phyloP scores from a whole-genome alignment of 1,140 invertebrate species.

The Drosophila sproati region DNA sequence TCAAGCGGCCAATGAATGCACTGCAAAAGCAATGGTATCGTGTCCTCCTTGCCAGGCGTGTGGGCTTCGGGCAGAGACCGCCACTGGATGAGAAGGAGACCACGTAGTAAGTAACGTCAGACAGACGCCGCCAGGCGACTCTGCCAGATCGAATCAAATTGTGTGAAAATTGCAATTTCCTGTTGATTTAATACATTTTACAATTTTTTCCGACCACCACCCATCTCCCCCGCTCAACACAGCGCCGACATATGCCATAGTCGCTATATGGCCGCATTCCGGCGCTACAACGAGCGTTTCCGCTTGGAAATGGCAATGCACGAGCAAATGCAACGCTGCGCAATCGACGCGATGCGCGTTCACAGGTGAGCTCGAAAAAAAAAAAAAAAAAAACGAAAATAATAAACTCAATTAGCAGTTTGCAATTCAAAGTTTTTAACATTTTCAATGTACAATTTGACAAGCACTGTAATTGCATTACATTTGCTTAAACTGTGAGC shows the following conservation, averaged over 20 bases:
- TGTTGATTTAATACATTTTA: slow-evolving; percentile 80
- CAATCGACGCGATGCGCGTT: slow-evolving; percentile 81
- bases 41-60: slow-evolving; percentile 69
- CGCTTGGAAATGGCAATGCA: slow-evolving; percentile 79
- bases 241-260: slow-evolving; percentile 75
- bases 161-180: slow-evolving; percentile 82
- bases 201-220: slow-evolving; percentile 30
- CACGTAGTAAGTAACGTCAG: slow-evolving; percentile 64
- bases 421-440: slow-evolving; percentile 1
- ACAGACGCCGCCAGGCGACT: slow-evolving; percentile 7
- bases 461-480: slow-evolving; percentile 6
- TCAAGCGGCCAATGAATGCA: slow-evolving; percentile 82
- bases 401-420: slow-evolving; percentile 31
- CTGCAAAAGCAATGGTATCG: slow-evolving; percentile 83
- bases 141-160: slow-evolving; percentile 70
- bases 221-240: background rate
- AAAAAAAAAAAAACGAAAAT: background rate
- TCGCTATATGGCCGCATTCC: slow-evolving; percentile 75
- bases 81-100: slow-evolving; percentile 61
- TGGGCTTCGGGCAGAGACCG: slow-evolving; percentile 69
- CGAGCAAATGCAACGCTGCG: slow-evolving; percentile 80
- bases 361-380: slow-evolving; percentile 63
- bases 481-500: background rate
- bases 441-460: slow-evolving; percentile 1
- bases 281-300: slow-evolving; percentile 78